Percentiles rank a stretch among this genome's conserved stretches.
Conservation (phyloP, 2,113 vertebrate species). For the Tupaia tana region DNA sequence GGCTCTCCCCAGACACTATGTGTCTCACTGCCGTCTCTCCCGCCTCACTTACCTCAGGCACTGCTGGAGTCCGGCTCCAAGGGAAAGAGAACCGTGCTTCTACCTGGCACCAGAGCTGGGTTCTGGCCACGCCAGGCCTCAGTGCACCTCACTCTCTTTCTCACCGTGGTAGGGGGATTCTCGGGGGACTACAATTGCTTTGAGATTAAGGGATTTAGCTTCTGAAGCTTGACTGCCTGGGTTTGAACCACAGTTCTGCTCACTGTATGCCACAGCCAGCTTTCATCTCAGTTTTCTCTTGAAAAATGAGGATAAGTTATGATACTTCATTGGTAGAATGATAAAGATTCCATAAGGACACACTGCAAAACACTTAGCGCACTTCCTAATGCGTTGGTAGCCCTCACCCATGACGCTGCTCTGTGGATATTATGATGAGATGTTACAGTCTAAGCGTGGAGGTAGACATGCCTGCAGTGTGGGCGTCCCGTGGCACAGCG, state of each 20-base stretch:
- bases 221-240: neutral
- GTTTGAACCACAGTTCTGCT: neutral
- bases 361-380: neutral
- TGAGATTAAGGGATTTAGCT: neutral
- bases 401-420: neutral
- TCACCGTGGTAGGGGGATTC: too few relatives aligned
- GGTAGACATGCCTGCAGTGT: too few relatives aligned
- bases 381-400: neutral
- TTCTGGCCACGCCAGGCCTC: neutral
- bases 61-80: neutral
- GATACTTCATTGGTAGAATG: neutral
- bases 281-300: neutral
- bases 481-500: fast-evolving
- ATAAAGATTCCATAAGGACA: neutral
- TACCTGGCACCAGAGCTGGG: neutral
- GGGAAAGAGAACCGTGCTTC: neutral
- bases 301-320: neutral
- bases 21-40: neutral
- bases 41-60: too few relatives aligned
- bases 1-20: neutral
- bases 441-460: neutral
- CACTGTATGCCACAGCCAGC: neutral
- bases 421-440: neutral
- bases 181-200: fast-evolving
- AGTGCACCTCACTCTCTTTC: neutral